A percentile compares a stretch with the other conserved stretches of the same genome.
Conservation (phyloP, 2,797 vertebrate genomes). For the Epinephelus awoara region DNA sequence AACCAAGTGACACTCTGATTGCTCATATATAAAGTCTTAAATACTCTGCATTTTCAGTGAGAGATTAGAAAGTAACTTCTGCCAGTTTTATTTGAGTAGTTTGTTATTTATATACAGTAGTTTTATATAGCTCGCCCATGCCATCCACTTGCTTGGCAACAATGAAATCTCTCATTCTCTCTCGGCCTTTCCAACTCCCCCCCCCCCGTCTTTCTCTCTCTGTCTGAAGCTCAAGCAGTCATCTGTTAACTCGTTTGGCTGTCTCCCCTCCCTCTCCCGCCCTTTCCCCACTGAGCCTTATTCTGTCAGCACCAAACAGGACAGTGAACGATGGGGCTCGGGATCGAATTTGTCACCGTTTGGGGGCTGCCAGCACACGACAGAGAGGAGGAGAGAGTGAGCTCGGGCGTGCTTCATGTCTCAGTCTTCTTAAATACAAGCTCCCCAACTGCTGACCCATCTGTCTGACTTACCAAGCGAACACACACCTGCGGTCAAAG, state of each 20-base stretch:
- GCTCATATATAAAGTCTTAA: neutral
- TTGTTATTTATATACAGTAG: neutral
- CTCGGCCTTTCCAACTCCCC: conserved; percentile 5
- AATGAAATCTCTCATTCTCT: conserved; percentile 31
- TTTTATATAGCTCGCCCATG: neutral
- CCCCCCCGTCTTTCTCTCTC: conserved; percentile 17
- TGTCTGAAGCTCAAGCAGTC: conserved; percentile 50
- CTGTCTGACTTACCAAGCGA: conserved; percentile 61
- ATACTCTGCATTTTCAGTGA: neutral
- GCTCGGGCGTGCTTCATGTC: conserved; percentile 49
- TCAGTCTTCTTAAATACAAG: conserved; percentile 62
- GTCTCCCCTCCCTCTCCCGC: conserved; percentile 19
- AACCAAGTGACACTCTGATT: too few species aligned
- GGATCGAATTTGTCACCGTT: conserved; percentile 70
- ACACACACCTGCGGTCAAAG: conserved; percentile 56
- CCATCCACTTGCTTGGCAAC: neutral
- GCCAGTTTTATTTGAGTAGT: neutral
- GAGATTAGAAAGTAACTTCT: neutral
- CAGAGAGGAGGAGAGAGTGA: conserved; percentile 17
- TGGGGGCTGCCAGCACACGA: conserved; percentile 53
- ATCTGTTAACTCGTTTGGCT: conserved; percentile 56
- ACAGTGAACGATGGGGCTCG: conserved; percentile 69
- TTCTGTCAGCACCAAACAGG: conserved; percentile 70
- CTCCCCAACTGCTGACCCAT: conserved; percentile 64
- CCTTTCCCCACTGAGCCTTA: conserved; percentile 31